Evolutionary conservation across 1,140 invertebrate genomes (phyloP), one percentile per base, ranked within the genome.

Genomic region (Lordiphosa collinella): DNA sequence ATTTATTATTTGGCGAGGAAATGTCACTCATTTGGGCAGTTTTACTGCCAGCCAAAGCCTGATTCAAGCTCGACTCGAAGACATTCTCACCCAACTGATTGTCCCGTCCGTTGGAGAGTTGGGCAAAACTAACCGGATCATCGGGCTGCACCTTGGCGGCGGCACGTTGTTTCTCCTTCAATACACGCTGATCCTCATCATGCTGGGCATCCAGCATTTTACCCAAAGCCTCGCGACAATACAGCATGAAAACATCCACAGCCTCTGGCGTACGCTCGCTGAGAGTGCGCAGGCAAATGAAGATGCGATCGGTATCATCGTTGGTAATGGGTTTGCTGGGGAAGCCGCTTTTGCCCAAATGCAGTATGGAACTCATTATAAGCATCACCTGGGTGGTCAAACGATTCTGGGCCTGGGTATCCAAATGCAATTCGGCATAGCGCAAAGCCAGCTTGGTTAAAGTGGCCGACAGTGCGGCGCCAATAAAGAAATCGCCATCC

Each of bases 401-500:
- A 43, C 90, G 90, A 79, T 95, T 94, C 40, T 90, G 90, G 41
- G 91, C 91, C n/a, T 52, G 59, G 7, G 58, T 16, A 48, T 89
- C 76, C 0, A 51, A 36, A 51, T 88, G 69, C 10, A 86, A 34
- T 2, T 89, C 70, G 9, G 56, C 59, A 52, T 80, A 78, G 92
- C 92, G 88, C 92, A 98, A 72, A 0, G 96, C 94, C 59, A 99
- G 90, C 91, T 99, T 99, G 6, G 96, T 93, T 22, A 99, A 91
- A 10, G 96, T 96, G 1, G 97, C 96, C 7, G 96, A 95, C 7
- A 99, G 90, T 10, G 97, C 93, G 13, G 97, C 96, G 8, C 95
- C 97, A 61, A 99, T 95, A 88, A 99, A 99, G 90, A 98, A 98
- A 79, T 99, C 97, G 1, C 97, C 98, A 66, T 97, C 94, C 90